These are phyloP conservation scores for Sycon ciliatum DNA, from an alignment of 37 sponge, comb jelly and placozoan species.

Conservation along the genomic window DNA sequence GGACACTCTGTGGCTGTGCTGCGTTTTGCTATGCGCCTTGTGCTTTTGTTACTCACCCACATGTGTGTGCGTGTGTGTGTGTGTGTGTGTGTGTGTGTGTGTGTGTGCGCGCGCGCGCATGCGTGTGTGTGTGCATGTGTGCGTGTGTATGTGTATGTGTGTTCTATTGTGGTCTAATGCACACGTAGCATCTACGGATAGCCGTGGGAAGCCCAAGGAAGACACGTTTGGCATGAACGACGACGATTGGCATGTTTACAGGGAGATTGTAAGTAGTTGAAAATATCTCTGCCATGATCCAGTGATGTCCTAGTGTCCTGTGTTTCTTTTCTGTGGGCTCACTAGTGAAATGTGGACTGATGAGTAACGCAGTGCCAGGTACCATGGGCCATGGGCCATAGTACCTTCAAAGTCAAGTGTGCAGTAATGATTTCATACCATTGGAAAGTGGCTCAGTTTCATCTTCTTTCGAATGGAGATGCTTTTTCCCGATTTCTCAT, in stretches of 20 bases:
- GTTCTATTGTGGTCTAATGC: background rate
- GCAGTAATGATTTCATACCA: too few relatives aligned
- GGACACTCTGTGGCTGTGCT: too few relatives aligned
- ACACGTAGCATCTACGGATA: background rate
- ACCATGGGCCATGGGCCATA: background rate
- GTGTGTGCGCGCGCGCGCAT: background rate
- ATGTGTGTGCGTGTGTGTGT: background rate
- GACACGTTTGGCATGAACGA: slow-evolving; percentile 88
- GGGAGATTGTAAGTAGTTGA: slow-evolving; percentile 55
- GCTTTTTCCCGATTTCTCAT: too few relatives aligned
- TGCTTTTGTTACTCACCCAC: too few relatives aligned
- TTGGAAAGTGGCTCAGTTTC: too few relatives aligned
- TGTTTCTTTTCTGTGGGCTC: too few relatives aligned
- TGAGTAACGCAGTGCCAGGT: background rate
- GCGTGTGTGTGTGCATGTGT: background rate
- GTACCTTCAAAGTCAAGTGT: too few relatives aligned
- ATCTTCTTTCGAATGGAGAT: too few relatives aligned
- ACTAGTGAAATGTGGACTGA: background rate
- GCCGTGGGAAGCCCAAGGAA: slow-evolving; percentile 32
- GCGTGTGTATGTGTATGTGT: background rate
- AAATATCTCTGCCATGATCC: too few relatives aligned
- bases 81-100: slow-evolving; percentile 5
- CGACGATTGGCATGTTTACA: slow-evolving; percentile 85
- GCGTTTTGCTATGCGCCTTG: too few relatives aligned
- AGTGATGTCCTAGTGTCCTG: too few relatives aligned